Evolutionary conservation across 2,888 invertebrate genomes (phyloP).

Genomic region (Thereva unica): DNA sequence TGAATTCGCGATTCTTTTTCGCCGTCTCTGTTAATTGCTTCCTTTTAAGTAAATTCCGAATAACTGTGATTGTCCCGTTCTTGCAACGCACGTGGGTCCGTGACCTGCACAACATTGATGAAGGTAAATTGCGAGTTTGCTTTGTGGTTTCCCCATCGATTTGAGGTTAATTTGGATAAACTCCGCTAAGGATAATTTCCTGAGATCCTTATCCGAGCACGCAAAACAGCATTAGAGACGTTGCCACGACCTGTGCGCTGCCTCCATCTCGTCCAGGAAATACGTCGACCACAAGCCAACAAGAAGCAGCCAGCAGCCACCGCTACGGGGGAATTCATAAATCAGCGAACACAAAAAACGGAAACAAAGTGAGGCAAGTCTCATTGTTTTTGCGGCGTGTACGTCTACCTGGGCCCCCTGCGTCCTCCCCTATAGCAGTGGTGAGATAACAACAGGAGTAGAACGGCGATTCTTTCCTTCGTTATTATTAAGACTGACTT

Average conservation of each 20-base stretch:
- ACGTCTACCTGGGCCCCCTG: background rate
- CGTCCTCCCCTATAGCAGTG: conserved; percentile 6
- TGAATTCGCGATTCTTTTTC: too few species aligned
- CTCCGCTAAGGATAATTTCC: too few species aligned
- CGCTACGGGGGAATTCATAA: conserved; percentile 17
- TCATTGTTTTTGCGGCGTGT: background rate
- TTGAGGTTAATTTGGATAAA: too few species aligned
- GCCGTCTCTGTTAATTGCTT: too few species aligned
- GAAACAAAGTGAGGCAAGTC: conserved; percentile 19
- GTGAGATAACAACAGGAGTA: conserved; percentile 17
- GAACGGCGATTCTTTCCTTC: background rate
- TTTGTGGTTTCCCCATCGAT: too few species aligned
- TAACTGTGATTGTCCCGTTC: too few species aligned
- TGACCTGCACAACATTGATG: too few species aligned
- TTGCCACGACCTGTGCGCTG: background rate
- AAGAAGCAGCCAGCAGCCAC: conserved; percentile 10
- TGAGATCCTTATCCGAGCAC: conserved; percentile 11
- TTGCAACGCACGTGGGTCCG: too few species aligned
- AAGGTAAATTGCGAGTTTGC: too few species aligned
- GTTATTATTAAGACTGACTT: too few species aligned
- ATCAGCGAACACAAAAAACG: conserved; percentile 27
- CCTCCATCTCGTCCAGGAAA: background rate
- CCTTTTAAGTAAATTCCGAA: too few species aligned
- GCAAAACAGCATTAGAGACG: background rate
- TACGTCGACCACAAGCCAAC: conserved; percentile 13